Evolutionary conservation across 2,113 vertebrate genomes (phyloP).

Genomic region (Cricetomys ansorgei): DNA sequence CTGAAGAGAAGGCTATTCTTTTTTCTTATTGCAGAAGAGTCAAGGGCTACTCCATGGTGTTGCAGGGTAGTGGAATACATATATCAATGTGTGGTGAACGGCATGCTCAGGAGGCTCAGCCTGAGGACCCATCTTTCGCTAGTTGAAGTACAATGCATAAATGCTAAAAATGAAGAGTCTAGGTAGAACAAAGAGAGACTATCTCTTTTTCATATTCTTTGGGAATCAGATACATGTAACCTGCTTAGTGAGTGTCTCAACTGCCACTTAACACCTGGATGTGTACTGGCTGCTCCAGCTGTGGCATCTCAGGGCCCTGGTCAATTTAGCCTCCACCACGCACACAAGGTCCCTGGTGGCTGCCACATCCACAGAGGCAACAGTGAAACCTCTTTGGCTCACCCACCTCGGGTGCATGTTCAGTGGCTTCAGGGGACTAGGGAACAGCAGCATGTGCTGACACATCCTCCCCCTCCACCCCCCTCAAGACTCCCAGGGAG

Average conservation of each 20-base stretch:
- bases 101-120: neutral
- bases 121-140: neutral
- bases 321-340: rapidly evolving
- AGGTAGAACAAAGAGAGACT: neutral
- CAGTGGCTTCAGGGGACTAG: too few species aligned
- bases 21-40: neutral
- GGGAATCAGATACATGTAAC: neutral
- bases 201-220: neutral
- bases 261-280: too few species aligned
- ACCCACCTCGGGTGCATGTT: rapidly evolving
- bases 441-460: too few species aligned
- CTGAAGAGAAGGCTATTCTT: neutral
- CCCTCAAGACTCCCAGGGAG: neutral
- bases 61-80: too few species aligned
- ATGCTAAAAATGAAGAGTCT: neutral
- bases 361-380: neutral
- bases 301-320: neutral
- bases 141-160: rapidly evolving
- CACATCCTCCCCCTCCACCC: neutral
- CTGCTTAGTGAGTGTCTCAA: too few species aligned
- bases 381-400: neutral
- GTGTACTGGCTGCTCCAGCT: neutral
- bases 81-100: too few species aligned
- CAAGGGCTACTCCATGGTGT: neutral
- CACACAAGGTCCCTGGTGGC: neutral